phyloP scores from a whole-genome alignment of 1,140 invertebrate genomes.

The Alviniconcha marisindica region DNA sequence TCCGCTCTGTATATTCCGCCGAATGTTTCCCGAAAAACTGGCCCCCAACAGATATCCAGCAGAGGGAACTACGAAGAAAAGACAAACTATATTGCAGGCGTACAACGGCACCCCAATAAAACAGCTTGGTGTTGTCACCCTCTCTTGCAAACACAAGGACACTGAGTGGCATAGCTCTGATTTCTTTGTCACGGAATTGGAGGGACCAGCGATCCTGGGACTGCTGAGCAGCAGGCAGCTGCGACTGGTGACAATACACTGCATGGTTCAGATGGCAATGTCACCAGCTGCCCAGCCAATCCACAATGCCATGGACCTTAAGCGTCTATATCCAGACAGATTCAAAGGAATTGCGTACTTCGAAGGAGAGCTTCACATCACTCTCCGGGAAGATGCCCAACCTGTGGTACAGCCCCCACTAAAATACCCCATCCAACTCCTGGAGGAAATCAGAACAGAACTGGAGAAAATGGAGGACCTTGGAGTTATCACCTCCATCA shows the following conservation, averaged over 20 bases:
- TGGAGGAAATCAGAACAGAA: slow-evolving; percentile 50
- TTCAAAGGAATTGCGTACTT: slow-evolving; percentile 11
- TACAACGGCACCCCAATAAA: neutral
- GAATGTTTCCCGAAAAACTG: no score
- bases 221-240: neutral
- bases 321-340: slow-evolving; percentile 3
- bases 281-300: neutral
- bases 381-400: slow-evolving; percentile 29
- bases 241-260: neutral
- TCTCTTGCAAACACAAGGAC: neutral
- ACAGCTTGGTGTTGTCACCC: neutral
- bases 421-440: slow-evolving; percentile 30
- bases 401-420: slow-evolving; percentile 44
- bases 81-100: neutral
- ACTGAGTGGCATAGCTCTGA: neutral
- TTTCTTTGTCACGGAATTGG: no score
- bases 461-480: slow-evolving; percentile 24
- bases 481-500: neutral
- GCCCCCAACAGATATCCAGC: neutral
- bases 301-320: neutral
- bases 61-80: neutral
- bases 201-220: neutral
- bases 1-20: neutral
- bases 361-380: slow-evolving; percentile 41
- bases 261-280: neutral